phyloP scores from a whole-genome alignment of 1,140 invertebrate species.

The Saccostrea cuccullata region DNA sequence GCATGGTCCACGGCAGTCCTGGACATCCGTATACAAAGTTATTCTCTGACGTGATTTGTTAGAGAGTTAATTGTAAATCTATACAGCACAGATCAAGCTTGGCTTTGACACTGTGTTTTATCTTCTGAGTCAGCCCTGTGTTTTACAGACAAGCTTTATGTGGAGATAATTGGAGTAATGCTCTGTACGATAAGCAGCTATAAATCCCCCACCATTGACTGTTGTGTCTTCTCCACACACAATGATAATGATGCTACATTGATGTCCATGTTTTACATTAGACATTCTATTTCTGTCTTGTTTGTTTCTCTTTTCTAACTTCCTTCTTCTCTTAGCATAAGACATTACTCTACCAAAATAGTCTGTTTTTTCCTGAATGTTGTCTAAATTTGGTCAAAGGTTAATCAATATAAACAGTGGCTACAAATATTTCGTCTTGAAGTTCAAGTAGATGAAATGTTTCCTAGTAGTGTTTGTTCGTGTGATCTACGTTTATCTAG shows the following conservation, averaged over 20 bases:
- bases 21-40: no score
- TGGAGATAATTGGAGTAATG: slow-evolving; percentile 17
- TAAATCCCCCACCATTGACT: not conserved
- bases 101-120: not conserved
- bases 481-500: not conserved
- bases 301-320: slow-evolving; percentile 24
- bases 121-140: not conserved
- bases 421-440: not conserved
- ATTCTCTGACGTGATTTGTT: not conserved
- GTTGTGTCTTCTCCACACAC: not conserved
- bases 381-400: not conserved
- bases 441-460: slow-evolving; percentile 1
- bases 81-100: not conserved
- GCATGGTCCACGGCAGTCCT: no score
- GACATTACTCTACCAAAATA: slow-evolving; percentile 17
- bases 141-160: slow-evolving; percentile 22
- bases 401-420: slow-evolving; percentile 6
- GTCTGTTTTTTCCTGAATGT: slow-evolving; percentile 32
- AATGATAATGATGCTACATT: not conserved
- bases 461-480: not conserved
- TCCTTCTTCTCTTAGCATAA: not conserved
- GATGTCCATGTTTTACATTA: not conserved
- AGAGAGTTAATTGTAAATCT: not conserved
- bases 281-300: not conserved
- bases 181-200: not conserved